Evolutionary conservation across 1,140 invertebrate species (phyloP).

Genomic region (Listronotus bonariensis): DNA sequence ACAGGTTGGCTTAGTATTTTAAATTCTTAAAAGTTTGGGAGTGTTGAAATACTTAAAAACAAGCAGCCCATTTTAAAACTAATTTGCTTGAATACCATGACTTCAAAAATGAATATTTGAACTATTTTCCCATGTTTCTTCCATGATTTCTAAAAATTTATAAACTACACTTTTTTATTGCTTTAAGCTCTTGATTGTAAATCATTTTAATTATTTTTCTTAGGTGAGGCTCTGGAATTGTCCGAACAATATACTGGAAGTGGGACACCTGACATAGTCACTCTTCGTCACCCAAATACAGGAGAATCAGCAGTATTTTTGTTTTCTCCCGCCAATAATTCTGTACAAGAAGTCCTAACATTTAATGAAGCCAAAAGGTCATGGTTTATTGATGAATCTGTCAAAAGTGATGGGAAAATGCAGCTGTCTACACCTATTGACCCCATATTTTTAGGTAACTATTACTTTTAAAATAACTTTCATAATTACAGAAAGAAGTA

Average conservation of each 20-base stretch:
- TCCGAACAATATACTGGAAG: constrained; percentile 63
- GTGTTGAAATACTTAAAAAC: too few relatives aligned
- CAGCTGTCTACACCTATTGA: constrained; percentile 73
- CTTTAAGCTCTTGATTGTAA: too few relatives aligned
- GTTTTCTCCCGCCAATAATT: constrained; percentile 62
- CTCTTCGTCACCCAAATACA: constrained; percentile 70
- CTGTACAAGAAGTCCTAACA: constrained; percentile 68
- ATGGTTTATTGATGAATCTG: constrained; percentile 72
- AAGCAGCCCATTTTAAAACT: too few relatives aligned
- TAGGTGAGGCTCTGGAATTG: constrained; percentile 58
- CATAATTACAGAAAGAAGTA: too few relatives aligned
- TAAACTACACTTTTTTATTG: too few relatives aligned
- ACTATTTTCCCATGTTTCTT: too few relatives aligned
- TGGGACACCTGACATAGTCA: constrained; percentile 72
- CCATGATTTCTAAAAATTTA: too few relatives aligned
- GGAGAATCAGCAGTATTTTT: constrained; percentile 66
- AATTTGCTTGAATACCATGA: too few relatives aligned
- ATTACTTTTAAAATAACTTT: too few relatives aligned
- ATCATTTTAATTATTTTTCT: constrained; percentile 24
- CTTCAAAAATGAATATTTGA: too few relatives aligned
- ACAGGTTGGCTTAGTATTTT: too few relatives aligned
- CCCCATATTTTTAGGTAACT: constrained; percentile 68
- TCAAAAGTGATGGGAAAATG: constrained; percentile 76
- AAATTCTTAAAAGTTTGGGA: too few relatives aligned
- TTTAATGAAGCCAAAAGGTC: constrained; percentile 70